Conservation (phyloP, 2,888 invertebrate species). For the Epinotia demarniana region DNA sequence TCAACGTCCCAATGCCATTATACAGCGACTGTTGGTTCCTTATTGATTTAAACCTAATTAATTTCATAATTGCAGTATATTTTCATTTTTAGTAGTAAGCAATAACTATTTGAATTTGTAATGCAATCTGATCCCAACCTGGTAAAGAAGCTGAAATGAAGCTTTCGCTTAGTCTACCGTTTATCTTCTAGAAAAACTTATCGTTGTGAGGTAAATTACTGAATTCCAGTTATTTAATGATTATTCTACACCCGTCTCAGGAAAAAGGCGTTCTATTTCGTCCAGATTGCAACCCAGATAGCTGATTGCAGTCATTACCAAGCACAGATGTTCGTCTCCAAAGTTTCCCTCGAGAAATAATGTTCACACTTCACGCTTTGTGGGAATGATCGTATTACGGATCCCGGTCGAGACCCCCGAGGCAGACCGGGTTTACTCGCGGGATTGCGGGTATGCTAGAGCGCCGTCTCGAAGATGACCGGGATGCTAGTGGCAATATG, state of each 20-base stretch:
- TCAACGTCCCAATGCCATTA: too few species aligned
- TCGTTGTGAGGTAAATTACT: neutral
- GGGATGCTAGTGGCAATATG: constrained; percentile 42
- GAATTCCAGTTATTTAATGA: neutral
- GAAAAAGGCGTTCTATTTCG: constrained; percentile 15
- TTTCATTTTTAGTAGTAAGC: neutral
- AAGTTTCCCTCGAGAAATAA: constrained; percentile 50
- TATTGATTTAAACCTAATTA: too few species aligned
- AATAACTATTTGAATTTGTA: neutral
- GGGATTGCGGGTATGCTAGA: constrained; percentile 24
- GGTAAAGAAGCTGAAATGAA: neutral
- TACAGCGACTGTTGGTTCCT: too few species aligned
- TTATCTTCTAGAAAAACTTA: neutral
- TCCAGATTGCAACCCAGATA: constrained; percentile 32
- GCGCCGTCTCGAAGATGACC: constrained; percentile 11
- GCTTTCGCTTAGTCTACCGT: neutral
- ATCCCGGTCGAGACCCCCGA: constrained; percentile 43
- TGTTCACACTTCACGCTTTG: constrained; percentile 45
- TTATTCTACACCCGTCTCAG: neutral
- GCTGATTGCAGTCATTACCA: constrained; percentile 38
- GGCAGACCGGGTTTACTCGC: constrained; percentile 35
- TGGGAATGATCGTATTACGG: constrained; percentile 49
- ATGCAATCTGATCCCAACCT: neutral
- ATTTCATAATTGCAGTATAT: neutral
- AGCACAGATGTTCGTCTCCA: constrained; percentile 31